A percentile compares a stretch with the other conserved stretches of the same genome.
phyloP scores from a whole-genome alignment of 2,797 vertebrate species.

The Peromyscus melanophrys region DNA sequence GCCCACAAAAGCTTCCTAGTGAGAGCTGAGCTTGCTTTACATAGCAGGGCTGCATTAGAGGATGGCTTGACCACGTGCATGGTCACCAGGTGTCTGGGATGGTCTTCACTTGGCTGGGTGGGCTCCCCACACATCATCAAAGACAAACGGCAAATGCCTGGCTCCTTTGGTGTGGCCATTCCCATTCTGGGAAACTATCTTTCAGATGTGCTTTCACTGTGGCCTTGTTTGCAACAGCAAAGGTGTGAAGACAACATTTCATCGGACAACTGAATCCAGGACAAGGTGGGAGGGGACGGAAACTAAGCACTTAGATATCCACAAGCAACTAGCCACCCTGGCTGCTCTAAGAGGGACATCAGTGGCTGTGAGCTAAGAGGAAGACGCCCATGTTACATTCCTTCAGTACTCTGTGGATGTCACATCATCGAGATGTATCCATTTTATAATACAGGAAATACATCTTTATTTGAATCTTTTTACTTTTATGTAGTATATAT shows the following conservation, averaged over 20 bases:
- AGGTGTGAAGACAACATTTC: constrained; percentile 22
- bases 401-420: neutral
- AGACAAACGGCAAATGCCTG: constrained; percentile 31
- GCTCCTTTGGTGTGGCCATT: neutral
- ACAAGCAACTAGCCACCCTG: neutral
- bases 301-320: neutral
- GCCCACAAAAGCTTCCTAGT: too few species aligned
- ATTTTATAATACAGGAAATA: constrained; percentile 47
- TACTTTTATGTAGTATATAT: neutral
- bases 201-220: neutral
- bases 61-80: too few species aligned
- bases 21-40: too few species aligned
- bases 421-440: neutral
- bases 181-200: constrained; percentile 32
- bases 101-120: too few species aligned
- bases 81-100: too few species aligned
- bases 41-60: too few species aligned
- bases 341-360: neutral
- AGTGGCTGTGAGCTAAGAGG: neutral
- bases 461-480: neutral
- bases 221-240: constrained; percentile 21
- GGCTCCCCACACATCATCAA: neutral
- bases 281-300: neutral
- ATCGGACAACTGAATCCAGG: neutral
- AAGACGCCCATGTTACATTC: neutral